Conservation (phyloP, 2,797 vertebrate genomes). For the Sebastes vulpes region DNA sequence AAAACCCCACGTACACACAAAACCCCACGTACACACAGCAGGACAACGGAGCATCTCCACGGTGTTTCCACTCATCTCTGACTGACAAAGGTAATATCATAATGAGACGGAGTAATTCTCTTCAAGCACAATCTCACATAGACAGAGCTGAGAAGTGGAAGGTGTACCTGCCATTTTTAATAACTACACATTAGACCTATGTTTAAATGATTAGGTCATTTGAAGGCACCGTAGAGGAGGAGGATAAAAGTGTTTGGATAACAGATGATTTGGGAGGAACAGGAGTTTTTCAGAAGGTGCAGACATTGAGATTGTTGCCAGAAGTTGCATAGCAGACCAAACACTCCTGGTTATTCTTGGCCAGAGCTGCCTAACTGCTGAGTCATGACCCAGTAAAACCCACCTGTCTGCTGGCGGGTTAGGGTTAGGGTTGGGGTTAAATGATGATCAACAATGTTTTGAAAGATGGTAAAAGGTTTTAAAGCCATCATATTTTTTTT, state of each 20-base stretch:
- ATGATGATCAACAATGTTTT: too few relatives aligned
- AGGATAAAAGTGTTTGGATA: background rate
- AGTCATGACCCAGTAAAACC: background rate
- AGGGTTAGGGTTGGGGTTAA: too few relatives aligned
- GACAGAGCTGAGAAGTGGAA: background rate
- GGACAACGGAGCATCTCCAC: background rate
- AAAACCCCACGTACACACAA: background rate
- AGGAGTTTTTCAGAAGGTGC: background rate
- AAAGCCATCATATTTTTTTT: too few relatives aligned
- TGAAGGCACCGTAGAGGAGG: background rate
- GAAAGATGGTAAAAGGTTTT: too few relatives aligned
- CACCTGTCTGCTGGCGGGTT: too few relatives aligned
- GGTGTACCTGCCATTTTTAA: background rate
- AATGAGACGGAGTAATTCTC: background rate
- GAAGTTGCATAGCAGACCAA: background rate
- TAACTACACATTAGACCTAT: background rate
- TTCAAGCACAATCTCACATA: background rate
- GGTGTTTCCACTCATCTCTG: conserved; percentile 33
- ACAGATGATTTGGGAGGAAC: background rate
- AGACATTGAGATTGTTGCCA: background rate
- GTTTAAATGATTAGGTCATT: background rate
- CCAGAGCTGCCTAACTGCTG: background rate
- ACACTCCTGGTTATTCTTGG: background rate
- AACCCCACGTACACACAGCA: background rate
- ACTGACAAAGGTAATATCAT: conserved; percentile 1